Evolutionary conservation across 2,888 invertebrate genomes (phyloP).

Genomic region (Nomada ruficornis): DNA sequence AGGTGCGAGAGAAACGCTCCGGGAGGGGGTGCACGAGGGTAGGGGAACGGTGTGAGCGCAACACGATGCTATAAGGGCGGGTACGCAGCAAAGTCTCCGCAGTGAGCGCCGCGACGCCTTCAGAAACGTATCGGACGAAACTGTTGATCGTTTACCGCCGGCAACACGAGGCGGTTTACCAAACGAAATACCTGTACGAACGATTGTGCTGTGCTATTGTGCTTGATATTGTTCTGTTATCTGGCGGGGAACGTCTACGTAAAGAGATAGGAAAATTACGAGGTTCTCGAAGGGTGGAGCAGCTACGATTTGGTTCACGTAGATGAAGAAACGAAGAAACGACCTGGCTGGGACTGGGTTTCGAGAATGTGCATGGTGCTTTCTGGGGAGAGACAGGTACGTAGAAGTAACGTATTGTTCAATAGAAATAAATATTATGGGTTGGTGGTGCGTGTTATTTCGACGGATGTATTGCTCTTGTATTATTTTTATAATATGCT

Average conservation of each 20-base stretch:
- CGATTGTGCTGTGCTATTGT: slow-evolving; percentile 53
- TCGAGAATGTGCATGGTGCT: slow-evolving; percentile 12
- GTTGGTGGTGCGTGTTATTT: too few species aligned
- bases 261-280: neutral
- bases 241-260: neutral
- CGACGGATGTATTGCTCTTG: neutral
- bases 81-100: slow-evolving; percentile 82
- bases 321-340: neutral
- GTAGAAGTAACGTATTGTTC: neutral
- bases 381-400: slow-evolving; percentile 17
- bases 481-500: neutral
- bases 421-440: neutral
- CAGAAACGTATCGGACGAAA: slow-evolving; percentile 61
- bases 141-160: slow-evolving; percentile 49
- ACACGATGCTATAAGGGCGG: slow-evolving; percentile 83
- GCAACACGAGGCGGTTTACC: slow-evolving; percentile 68
- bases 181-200: neutral
- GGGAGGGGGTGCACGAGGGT: slow-evolving; percentile 29
- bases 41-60: slow-evolving; percentile 73
- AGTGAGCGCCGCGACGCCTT: slow-evolving; percentile 83
- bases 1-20: slow-evolving; percentile 8
- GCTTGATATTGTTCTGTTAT: slow-evolving; percentile 28
- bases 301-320: neutral
- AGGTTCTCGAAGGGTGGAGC: neutral
- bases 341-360: slow-evolving; percentile 12